A percentile compares a stretch with the other conserved stretches of the same genome.
These are phyloP conservation scores for Amphimallon solstitiale DNA, from an alignment of 2,888 invertebrate species.

Conservation along the genomic window DNA sequence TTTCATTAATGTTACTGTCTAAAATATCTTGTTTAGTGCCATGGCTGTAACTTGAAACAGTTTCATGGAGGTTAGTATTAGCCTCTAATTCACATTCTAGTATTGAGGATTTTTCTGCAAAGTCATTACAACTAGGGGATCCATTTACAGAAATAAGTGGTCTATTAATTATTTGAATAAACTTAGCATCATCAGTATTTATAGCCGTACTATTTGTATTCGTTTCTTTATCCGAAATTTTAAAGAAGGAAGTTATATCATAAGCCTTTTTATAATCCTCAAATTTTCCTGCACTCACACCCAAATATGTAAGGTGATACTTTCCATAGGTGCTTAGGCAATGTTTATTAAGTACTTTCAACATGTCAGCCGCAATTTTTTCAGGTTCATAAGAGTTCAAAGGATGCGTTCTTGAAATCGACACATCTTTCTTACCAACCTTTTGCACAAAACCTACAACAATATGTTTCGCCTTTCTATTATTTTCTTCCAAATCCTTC, in stretches of 20 bases:
- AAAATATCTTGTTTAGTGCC: too few relatives aligned
- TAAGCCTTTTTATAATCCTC: conserved; percentile 70
- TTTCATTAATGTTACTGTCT: too few relatives aligned
- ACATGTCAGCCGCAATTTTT: conserved; percentile 72
- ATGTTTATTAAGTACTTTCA: conserved; percentile 73
- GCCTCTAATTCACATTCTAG: too few relatives aligned
- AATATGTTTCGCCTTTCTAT: conserved; percentile 81
- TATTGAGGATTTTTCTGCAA: too few relatives aligned
- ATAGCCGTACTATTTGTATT: neutral
- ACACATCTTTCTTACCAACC: conserved; percentile 67
- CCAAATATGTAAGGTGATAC: conserved; percentile 73
- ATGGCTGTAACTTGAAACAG: too few relatives aligned
- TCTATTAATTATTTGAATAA: too few relatives aligned
- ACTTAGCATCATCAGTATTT: too few relatives aligned
- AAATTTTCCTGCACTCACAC: conserved; percentile 84
- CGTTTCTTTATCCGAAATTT: conserved; percentile 49
- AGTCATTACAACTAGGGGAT: too few relatives aligned
- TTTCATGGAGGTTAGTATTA: too few relatives aligned
- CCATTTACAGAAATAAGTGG: too few relatives aligned
- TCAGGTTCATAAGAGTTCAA: conserved; percentile 73
- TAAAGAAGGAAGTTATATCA: conserved; percentile 70
- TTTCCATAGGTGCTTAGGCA: conserved; percentile 55
- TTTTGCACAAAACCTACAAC: conserved; percentile 76
- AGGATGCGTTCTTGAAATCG: conserved; percentile 73
- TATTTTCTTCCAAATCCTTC: conserved; percentile 83